Percentiles rank a stretch among this genome's conserved stretches.
phyloP scores from a whole-genome alignment of 2,113 vertebrate genomes.

The Falcunculus frontatus region DNA sequence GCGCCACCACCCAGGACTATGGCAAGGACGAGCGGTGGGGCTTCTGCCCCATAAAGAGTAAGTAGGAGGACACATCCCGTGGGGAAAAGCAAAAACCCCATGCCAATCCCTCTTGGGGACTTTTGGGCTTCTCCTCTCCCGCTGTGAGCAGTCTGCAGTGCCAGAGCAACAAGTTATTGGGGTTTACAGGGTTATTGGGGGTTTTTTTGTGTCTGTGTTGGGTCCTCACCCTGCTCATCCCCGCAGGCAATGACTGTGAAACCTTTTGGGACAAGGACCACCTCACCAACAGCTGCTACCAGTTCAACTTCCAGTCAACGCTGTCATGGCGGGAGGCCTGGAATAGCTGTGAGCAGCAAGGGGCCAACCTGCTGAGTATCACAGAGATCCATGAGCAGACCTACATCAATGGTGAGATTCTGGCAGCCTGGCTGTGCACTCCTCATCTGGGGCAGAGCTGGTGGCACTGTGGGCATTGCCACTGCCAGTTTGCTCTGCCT shows the following conservation, averaged over 20 bases:
- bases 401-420: slow-evolving; percentile 87
- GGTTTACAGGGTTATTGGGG: neutral
- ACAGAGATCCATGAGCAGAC: slow-evolving; percentile 94
- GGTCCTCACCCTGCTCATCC: neutral
- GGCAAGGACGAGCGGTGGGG: slow-evolving; percentile 93
- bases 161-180: neutral
- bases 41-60: slow-evolving; percentile 96
- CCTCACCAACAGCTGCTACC: slow-evolving; percentile 94
- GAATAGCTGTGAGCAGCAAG: slow-evolving; percentile 93
- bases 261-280: slow-evolving; percentile 96
- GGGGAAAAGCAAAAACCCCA: neutral
- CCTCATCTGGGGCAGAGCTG: neutral
- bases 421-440: neutral
- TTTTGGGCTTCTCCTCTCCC: neutral
- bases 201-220: neutral
- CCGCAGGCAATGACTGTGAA: slow-evolving; percentile 82
- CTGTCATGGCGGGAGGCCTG: slow-evolving; percentile 92
- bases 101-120: neutral
- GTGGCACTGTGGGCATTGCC: accelerated
- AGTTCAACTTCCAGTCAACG: slow-evolving; percentile 95
- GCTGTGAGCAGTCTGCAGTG: accelerated
- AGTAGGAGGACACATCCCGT: neutral
- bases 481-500: neutral
- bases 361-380: slow-evolving; percentile 92
- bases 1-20: slow-evolving; percentile 92